These are phyloP conservation scores for Myotis myotis DNA, from an alignment of 2,797 vertebrate species.

Conservation along the genomic window DNA sequence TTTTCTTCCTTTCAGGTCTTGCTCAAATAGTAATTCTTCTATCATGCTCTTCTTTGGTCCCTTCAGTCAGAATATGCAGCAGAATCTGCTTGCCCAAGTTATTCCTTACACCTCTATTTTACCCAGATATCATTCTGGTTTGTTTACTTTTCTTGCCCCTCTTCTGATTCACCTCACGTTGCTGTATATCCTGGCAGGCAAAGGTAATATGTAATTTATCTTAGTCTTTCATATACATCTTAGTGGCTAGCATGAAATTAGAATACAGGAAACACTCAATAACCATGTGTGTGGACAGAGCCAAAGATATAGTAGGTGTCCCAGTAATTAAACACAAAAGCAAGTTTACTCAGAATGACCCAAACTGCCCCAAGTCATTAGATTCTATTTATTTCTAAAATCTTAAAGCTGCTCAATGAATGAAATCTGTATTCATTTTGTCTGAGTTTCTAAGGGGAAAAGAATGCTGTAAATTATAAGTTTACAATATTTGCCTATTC, in stretches of 20 bases:
- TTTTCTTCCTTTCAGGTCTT: neutral
- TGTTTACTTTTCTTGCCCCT: neutral
- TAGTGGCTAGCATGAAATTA: neutral
- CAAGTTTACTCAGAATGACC: neutral
- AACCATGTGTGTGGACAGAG: neutral
- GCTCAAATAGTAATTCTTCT: neutral
- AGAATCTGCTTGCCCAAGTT: neutral
- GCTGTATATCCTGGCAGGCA: neutral
- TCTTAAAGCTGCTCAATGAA: neutral
- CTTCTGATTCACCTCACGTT: neutral
- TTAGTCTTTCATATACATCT: neutral
- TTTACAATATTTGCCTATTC: neutral
- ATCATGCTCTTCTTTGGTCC: neutral
- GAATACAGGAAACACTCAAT: neutral
- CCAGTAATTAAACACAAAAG: neutral
- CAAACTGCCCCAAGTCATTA: neutral
- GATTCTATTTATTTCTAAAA: neutral
- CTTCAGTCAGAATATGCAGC: neutral
- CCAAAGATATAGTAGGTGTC: neutral
- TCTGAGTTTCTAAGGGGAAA: neutral
- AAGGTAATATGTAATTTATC: slow-evolving; percentile 6
- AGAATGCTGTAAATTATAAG: neutral
- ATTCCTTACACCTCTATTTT: neutral
- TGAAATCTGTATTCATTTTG: neutral
- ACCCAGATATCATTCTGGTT: neutral